Base-by-base conservation (phyloP, 2,797 vertebrate species). In the Crax fasciolata region DNA sequence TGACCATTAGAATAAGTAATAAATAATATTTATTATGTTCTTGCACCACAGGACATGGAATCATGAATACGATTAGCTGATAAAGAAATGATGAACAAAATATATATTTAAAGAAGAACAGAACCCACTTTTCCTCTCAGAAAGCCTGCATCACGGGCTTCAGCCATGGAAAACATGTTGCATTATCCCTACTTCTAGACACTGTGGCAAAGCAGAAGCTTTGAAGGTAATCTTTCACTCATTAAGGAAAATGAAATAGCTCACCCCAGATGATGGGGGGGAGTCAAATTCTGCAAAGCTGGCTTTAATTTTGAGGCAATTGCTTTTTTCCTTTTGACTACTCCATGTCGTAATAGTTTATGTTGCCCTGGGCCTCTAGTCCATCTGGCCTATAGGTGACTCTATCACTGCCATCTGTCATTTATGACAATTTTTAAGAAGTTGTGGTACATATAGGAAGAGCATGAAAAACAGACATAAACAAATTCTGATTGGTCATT, bases 361-460 rank as follows among this genome's bases (percentile, higher is more conserved):
- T 30, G 51, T 82, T 2, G 0, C 51, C 20, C 12, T 23, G 82
- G 54, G 63, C 30, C 73, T 80, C 32, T 38, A 46, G 57, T 71
- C 74, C 71, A 73, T 77, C 81, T 95, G 82, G 65, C 30, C 83
- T 54, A 46, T 20, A 81, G 85, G 79, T 94, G 72, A 95, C 59
- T 38, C 57, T 61, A 46, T 74, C 32, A 58, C 62, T 91, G 48
- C 74, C 77, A 58, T 75, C 81, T 65, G 48, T 77, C 48, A 89
- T 43, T 67, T 85, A 32, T 62, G 73, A 84, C 57, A 55, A 46
- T 75, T 83, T 89, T 58, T 76, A 23, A 38, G 48, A 75, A 92
- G 30, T 41, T 77, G 48, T 23, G 7, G 13, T 73, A 70, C 48
- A 62, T 51, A 55, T 28, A 81, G 14, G 20, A 66, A 82, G 46